These are phyloP conservation scores for Cepphus grylle DNA, from an alignment of 2,113 vertebrate genomes.

Conservation along the genomic window DNA sequence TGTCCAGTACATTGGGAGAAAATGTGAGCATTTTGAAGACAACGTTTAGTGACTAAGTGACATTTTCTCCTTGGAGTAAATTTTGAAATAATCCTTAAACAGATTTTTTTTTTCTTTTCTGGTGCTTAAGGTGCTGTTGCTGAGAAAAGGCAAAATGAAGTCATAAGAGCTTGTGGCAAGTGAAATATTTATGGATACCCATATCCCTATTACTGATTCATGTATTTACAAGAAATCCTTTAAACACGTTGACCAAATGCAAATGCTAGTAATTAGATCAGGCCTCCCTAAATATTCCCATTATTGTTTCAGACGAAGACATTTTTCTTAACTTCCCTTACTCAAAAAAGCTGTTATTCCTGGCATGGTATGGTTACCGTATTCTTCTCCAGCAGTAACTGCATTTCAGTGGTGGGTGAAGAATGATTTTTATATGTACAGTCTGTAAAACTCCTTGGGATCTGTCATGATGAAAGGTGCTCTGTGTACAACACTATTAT, in stretches of 20 bases:
- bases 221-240: constrained; percentile 13
- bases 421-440: constrained; percentile 3
- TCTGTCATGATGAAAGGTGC: constrained; percentile 43
- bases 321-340: constrained; percentile 1
- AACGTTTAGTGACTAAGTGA: neutral
- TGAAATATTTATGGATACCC: neutral
- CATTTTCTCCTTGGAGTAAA: neutral
- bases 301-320: constrained; percentile 28
- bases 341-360: constrained; percentile 46
- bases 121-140: neutral
- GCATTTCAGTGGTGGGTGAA: constrained; percentile 4
- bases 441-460: neutral
- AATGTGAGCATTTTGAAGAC: neutral
- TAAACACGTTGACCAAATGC: neutral
- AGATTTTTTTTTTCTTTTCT: neutral
- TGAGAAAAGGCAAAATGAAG: neutral
- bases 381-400: constrained; percentile 9
- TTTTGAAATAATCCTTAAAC: neutral
- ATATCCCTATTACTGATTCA: neutral
- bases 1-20: neutral
- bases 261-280: constrained; percentile 34
- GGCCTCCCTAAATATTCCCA: neutral
- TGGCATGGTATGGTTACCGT: neutral
- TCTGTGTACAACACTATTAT: constrained; percentile 16
- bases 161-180: neutral